Conservation (phyloP, 2,113 vertebrate genomes). For the Larimichthys crocea region DNA sequence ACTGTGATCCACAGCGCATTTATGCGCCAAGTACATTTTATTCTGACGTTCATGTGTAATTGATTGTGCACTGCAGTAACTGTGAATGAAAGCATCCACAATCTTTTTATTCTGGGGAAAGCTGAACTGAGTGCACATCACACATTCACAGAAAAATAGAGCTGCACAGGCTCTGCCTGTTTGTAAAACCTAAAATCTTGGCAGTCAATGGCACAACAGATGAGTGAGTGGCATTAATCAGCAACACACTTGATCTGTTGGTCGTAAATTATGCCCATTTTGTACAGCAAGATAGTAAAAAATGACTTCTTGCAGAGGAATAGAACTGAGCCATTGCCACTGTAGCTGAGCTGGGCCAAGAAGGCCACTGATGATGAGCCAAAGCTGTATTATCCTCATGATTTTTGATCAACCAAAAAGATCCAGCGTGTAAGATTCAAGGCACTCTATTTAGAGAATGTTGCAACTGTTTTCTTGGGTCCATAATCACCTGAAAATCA, state of each 20-base stretch:
- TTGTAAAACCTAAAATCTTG: neutral
- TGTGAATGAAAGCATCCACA: neutral
- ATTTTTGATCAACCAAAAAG: neutral
- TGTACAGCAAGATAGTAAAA: neutral
- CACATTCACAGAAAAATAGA: neutral
- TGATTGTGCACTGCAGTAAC: neutral
- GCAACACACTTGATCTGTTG: neutral
- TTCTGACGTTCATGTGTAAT: neutral
- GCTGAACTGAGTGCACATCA: neutral
- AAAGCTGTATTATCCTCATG: neutral
- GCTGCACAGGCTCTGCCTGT: neutral
- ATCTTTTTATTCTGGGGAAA: neutral
- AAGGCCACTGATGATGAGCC: neutral
- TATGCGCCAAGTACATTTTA: neutral
- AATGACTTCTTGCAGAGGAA: neutral
- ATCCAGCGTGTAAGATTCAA: too few relatives aligned
- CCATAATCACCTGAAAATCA: too few relatives aligned
- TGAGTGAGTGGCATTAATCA: slow-evolving; percentile 10
- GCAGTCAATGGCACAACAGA: neutral
- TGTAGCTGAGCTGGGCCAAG: neutral
- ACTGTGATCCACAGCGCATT: neutral
- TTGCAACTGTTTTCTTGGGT: too few relatives aligned
- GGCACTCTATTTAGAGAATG: too few relatives aligned
- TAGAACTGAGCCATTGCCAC: neutral
- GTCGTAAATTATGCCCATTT: neutral